Percentiles rank a stretch among this genome's conserved stretches.
Evolutionary conservation across 1,140 invertebrate species (phyloP).

Genomic region (Heliconius eleuchia): DNA sequence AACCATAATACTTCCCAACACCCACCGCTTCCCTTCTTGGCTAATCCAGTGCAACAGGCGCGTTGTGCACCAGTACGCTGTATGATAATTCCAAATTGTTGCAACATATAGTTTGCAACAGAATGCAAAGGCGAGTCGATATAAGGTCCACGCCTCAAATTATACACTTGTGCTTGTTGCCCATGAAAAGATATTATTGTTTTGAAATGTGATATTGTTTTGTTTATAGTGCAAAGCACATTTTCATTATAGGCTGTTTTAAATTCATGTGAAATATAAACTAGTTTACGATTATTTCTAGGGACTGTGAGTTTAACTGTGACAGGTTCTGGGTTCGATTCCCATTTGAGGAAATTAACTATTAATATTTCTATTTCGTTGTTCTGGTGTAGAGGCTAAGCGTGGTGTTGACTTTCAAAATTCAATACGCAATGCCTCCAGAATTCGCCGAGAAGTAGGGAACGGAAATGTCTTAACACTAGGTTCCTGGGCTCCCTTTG

Average conservation of each 20-base stretch:
- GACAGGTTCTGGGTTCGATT: too few relatives aligned
- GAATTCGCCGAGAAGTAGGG: too few relatives aligned
- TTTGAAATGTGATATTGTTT: conserved; percentile 27
- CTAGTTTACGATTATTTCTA: background rate
- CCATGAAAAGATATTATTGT: conserved; percentile 35
- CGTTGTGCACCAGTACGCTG: conserved; percentile 76
- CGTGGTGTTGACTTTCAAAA: too few relatives aligned
- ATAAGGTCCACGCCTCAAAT: conserved; percentile 75
- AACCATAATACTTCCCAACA: conserved; percentile 66
- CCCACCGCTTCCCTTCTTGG: conserved; percentile 65
- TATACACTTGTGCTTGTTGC: conserved; percentile 61
- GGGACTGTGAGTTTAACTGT: too few relatives aligned
- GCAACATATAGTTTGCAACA: conserved; percentile 70
- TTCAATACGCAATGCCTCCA: background rate
- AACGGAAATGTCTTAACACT: too few relatives aligned
- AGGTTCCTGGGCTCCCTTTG: too few relatives aligned
- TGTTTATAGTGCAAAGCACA: background rate
- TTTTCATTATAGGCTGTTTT: background rate
- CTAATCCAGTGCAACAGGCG: conserved; percentile 62
- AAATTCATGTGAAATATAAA: background rate
- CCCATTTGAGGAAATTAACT: too few relatives aligned
- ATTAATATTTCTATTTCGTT: too few relatives aligned
- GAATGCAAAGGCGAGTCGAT: conserved; percentile 68
- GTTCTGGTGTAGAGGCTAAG: too few relatives aligned
- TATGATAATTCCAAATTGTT: conserved; percentile 78